Percentiles rank a stretch among this genome's conserved stretches.
Evolutionary conservation across 2,113 vertebrate genomes (phyloP).

Genomic region (Rhineura floridana): DNA sequence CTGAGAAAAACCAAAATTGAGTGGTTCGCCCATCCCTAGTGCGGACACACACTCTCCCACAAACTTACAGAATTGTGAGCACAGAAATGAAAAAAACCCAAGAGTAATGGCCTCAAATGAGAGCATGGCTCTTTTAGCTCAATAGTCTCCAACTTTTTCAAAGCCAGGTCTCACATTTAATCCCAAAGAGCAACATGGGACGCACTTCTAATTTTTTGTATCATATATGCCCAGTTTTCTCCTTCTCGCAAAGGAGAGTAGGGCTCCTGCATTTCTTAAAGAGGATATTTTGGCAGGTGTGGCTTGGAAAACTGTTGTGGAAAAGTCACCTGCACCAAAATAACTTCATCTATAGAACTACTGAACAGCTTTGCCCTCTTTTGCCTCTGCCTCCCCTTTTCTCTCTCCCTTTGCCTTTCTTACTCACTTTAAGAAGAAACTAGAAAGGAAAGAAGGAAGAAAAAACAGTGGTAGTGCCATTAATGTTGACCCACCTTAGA

Average conservation of each 20-base stretch:
- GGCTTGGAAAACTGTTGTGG: background rate
- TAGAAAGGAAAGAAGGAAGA: background rate
- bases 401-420: background rate
- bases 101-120: background rate
- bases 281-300: background rate
- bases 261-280: background rate
- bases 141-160: too few relatives aligned
- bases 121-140: too few relatives aligned
- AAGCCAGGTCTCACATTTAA: background rate
- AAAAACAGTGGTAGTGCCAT: background rate
- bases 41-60: background rate
- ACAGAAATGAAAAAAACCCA: background rate
- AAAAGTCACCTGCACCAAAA: background rate
- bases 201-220: background rate
- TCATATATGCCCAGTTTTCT: background rate
- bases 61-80: background rate
- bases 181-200: background rate
- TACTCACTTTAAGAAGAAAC: background rate
- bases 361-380: background rate
- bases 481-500: background rate
- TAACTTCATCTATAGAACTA: background rate
- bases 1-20: too few relatives aligned
- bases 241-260: background rate
- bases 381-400: background rate
- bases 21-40: too few relatives aligned